Evolutionary conservation across 2,888 invertebrate genomes (phyloP).

Genomic region (Sesamia inferens): DNA sequence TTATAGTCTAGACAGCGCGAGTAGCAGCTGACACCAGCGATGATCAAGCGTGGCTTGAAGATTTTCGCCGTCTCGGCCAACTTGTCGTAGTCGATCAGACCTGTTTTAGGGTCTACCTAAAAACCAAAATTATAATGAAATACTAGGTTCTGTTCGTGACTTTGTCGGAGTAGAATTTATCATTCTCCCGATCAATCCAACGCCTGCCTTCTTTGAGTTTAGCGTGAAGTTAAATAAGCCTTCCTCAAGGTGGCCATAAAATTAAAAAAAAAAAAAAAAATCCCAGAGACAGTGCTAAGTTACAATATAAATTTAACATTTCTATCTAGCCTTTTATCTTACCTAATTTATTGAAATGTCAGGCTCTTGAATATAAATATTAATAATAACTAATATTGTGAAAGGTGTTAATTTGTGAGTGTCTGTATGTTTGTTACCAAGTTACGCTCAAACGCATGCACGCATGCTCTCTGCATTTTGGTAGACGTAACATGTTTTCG

Average conservation of each 20-base stretch:
- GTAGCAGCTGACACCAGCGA: conserved; percentile 98
- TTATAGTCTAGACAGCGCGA: conserved; percentile 97
- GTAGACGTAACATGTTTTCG: not conserved
- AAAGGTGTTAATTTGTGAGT: too few species aligned
- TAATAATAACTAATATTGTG: too few species aligned
- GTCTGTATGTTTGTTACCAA: too few species aligned
- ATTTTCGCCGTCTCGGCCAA: conserved; percentile 94
- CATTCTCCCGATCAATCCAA: not conserved
- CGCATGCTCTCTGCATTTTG: not conserved
- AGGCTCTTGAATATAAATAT: not conserved
- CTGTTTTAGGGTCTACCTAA: conserved; percentile 93
- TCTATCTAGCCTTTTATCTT: not conserved
- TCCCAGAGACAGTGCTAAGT: not conserved
- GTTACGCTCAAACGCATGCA: not conserved
- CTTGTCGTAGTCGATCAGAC: conserved; percentile 97
- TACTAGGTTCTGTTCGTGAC: not conserved
- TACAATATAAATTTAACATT: too few species aligned
- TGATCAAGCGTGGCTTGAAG: conserved; percentile 97
- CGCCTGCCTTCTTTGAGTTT: not conserved
- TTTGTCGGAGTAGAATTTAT: not conserved
- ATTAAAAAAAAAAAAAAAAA: too few species aligned
- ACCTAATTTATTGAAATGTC: not conserved
- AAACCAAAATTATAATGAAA: conserved; percentile 39
- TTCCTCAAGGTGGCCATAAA: not conserved
- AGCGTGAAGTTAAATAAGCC: not conserved